Evolutionary conservation across 2,113 vertebrate species (phyloP).

Genomic region (Glaucomys volans): DNA sequence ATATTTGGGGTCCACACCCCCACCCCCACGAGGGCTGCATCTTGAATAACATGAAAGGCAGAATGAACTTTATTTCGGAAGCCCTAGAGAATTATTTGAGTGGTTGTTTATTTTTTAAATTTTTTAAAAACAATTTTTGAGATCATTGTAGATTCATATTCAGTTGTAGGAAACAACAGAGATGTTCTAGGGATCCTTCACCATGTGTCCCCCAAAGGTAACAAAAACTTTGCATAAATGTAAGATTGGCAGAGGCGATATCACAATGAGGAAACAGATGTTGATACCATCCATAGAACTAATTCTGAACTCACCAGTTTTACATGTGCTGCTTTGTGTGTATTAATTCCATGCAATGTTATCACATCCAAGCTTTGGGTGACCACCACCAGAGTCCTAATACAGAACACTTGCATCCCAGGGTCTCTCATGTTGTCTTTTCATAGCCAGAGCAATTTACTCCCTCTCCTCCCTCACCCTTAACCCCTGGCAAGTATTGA

Average conservation of each 20-base stretch:
- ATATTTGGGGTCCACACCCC: not conserved
- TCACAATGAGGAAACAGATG: not conserved
- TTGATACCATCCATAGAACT: not conserved
- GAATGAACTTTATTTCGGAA: not conserved
- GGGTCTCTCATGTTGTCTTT: not conserved
- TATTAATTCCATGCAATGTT: not conserved
- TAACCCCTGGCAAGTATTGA: not conserved
- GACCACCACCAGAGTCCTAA: not conserved
- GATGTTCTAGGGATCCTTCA: not conserved
- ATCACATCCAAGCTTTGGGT: not conserved
- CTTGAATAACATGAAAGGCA: not conserved
- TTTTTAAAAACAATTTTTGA: not conserved
- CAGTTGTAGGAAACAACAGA: not conserved
- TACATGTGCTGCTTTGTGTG: not conserved
- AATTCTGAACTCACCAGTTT: not conserved
- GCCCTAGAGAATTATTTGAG: not conserved
- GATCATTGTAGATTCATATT: not conserved
- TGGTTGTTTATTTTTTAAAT: not conserved
- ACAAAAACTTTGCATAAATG: not conserved
- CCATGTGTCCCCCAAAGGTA: not conserved
- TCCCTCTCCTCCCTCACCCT: accelerated
- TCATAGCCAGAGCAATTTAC: not conserved
- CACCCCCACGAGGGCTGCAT: not conserved
- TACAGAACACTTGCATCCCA: not conserved
- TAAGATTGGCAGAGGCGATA: not conserved